phyloP scores from a whole-genome alignment of 2,888 invertebrate genomes.

The Macroteleia sp. region DNA sequence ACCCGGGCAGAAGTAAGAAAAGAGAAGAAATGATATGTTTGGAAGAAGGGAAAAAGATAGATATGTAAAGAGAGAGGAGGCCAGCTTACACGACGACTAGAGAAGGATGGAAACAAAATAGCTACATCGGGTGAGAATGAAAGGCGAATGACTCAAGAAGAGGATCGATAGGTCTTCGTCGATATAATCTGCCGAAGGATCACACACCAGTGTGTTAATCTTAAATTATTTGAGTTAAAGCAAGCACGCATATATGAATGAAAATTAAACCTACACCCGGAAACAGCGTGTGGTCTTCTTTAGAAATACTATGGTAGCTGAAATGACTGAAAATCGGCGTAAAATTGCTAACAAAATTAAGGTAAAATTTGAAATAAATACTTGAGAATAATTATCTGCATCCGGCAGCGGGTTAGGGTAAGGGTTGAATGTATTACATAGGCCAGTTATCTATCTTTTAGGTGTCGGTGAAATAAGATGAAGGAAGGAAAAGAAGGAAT shows the following conservation, averaged over 20 bases:
- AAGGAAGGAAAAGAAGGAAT: background rate
- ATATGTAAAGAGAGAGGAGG: slow-evolving; percentile 17
- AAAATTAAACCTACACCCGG: too few relatives aligned
- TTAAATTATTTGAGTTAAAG: background rate
- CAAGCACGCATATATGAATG: background rate
- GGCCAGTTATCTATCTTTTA: slow-evolving; percentile 9
- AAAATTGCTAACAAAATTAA: too few relatives aligned
- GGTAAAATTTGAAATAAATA: too few relatives aligned
- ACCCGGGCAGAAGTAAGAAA: slow-evolving; percentile 27
- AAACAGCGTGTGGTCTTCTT: too few relatives aligned
- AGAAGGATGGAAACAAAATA: slow-evolving; percentile 41
- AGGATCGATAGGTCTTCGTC: slow-evolving; percentile 14
- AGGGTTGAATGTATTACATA: background rate
- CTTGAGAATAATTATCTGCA: slow-evolving; percentile 10
- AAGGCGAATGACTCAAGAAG: slow-evolving; percentile 48
- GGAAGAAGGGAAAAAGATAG: slow-evolving; percentile 2
- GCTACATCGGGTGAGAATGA: slow-evolving; percentile 39
- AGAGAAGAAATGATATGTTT: background rate
- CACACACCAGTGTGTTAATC: too few relatives aligned
- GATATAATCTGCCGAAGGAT: slow-evolving; percentile 15
- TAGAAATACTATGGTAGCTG: too few relatives aligned
- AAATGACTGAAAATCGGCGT: too few relatives aligned
- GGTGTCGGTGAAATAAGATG: slow-evolving; percentile 9
- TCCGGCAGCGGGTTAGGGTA: slow-evolving; percentile 13
- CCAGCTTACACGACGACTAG: background rate